Conservation (phyloP, 2,113 vertebrate species). For the Genyomyrus donnyi region DNA sequence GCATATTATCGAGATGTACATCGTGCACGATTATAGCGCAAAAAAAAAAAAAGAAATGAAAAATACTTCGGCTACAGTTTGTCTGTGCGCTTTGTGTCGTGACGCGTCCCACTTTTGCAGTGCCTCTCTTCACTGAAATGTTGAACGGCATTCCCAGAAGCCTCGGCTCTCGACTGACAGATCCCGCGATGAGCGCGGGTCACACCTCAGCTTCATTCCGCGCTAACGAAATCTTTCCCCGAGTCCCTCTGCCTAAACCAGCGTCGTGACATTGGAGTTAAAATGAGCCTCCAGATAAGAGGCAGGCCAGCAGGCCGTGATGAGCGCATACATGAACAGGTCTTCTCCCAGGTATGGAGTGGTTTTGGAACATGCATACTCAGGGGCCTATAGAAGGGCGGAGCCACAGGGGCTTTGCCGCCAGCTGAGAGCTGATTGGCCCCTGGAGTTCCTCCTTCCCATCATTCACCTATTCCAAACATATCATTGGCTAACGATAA, state of each 20-base stretch:
- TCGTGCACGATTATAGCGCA: background rate
- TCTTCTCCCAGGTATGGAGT: slow-evolving; percentile 12
- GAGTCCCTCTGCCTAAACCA: background rate
- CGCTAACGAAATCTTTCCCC: background rate
- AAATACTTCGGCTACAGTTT: background rate
- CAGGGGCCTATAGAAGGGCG: background rate
- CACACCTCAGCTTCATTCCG: background rate
- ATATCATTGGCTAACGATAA: background rate
- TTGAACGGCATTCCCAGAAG: background rate
- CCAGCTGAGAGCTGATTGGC: background rate
- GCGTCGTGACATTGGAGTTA: background rate
- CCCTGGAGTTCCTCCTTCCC: background rate
- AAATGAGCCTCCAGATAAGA: slow-evolving; percentile 16
- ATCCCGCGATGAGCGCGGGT: background rate
- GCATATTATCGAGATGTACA: background rate
- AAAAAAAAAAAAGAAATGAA: background rate
- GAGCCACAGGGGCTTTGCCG: background rate
- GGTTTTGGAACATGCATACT: background rate
- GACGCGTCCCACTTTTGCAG: background rate
- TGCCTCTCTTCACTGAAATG: background rate
- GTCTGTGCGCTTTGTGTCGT: background rate
- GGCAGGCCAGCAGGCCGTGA: background rate
- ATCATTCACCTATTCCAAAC: background rate
- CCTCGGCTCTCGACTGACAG: background rate
- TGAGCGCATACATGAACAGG: slow-evolving; percentile 17